Evolutionary conservation across 1,140 invertebrate species (phyloP).

Genomic region (Luehdorfia chinensis): DNA sequence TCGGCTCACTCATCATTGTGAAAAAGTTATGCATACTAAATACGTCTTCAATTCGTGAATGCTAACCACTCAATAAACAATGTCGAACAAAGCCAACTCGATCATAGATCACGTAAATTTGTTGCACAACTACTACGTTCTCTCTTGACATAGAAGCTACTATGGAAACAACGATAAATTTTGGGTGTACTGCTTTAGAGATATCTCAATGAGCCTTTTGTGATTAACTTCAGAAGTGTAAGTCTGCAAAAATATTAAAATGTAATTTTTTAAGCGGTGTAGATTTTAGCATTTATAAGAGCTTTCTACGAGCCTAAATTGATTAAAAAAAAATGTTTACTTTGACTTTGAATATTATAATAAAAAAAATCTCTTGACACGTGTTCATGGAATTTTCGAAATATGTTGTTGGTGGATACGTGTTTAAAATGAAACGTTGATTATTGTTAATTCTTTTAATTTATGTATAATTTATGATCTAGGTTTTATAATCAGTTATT

Average conservation of each 20-base stretch:
- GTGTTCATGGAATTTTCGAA: too few relatives aligned
- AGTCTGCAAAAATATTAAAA: conserved; percentile 10
- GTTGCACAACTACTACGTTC: conserved; percentile 17
- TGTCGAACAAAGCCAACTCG: conserved; percentile 11
- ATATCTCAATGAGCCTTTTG: conserved; percentile 21
- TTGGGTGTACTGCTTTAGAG: conserved; percentile 18
- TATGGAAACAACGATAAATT: conserved; percentile 27
- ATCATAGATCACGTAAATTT: conserved; percentile 20
- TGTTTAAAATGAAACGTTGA: too few relatives aligned
- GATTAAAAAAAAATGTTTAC: too few relatives aligned
- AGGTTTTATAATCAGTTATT: conserved; percentile 25
- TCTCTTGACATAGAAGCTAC: conserved; percentile 21
- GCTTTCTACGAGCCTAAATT: too few relatives aligned
- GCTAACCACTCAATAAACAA: conserved; percentile 9
- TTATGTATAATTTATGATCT: conserved; percentile 24
- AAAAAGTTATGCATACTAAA: too few relatives aligned
- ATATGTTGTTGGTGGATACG: too few relatives aligned
- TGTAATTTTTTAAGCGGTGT: too few relatives aligned
- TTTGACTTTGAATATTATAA: too few relatives aligned
- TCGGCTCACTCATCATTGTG: too few relatives aligned
- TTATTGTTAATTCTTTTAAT: conserved; percentile 24
- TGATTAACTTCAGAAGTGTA: conserved; percentile 6
- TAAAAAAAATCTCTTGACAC: too few relatives aligned
- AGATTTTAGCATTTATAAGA: too few relatives aligned
- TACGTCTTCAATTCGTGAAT: too few relatives aligned